Percentiles rank a stretch among this genome's conserved stretches.
These are phyloP conservation scores for Gopherus evgoodei DNA, from an alignment of 2,113 vertebrate genomes.

Conservation along the genomic window DNA sequence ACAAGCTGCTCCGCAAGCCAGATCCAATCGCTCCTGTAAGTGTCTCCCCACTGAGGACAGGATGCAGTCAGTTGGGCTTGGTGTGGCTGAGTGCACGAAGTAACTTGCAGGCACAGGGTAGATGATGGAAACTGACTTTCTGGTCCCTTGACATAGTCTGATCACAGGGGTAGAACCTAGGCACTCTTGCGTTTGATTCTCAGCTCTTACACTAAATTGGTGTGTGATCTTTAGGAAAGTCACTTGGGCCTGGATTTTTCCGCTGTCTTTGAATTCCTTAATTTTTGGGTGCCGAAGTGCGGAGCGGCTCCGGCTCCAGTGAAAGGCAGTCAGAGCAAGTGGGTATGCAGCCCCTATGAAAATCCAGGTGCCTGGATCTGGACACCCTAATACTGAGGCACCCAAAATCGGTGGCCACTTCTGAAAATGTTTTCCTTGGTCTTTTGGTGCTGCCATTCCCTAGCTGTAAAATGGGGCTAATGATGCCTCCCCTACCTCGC, in stretches of 20 bases:
- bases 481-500: background rate
- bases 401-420: background rate
- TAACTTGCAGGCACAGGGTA: background rate
- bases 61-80: background rate
- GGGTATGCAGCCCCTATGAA: background rate
- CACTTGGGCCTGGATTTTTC: background rate
- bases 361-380: background rate
- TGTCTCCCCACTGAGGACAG: background rate
- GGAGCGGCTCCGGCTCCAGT: background rate
- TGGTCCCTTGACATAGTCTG: background rate
- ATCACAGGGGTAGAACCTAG: rapidly evolving
- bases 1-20: background rate
- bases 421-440: background rate
- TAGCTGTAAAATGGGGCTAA: background rate
- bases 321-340: background rate
- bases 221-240: background rate
- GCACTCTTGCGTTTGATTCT: rapidly evolving
- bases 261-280: background rate
- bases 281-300: background rate
- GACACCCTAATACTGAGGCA: background rate
- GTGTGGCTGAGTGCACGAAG: background rate
- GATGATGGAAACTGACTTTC: background rate
- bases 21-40: background rate
- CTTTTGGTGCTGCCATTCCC: background rate
- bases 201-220: background rate